These are phyloP conservation scores for Thalassarche chlororhynchos DNA, from an alignment of 2,113 vertebrate species.

Conservation along the genomic window DNA sequence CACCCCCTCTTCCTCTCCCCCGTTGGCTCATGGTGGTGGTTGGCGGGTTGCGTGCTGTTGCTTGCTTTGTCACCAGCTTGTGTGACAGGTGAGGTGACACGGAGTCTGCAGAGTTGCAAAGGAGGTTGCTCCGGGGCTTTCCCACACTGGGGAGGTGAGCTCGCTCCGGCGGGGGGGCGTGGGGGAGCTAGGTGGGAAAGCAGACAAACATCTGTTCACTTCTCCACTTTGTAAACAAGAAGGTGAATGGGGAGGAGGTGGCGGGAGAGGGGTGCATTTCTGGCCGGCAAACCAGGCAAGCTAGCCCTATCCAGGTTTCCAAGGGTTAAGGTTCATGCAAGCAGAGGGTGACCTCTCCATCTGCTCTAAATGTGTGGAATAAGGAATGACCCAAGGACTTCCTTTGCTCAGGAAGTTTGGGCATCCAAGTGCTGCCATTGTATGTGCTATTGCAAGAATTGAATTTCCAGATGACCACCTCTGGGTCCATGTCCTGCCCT, in stretches of 20 bases:
- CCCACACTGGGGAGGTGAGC: conserved; percentile 36
- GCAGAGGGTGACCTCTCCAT: background rate
- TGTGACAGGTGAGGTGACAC: conserved; percentile 65
- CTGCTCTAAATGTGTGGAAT: background rate
- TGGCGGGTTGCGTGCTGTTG: background rate
- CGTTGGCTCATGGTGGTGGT: background rate
- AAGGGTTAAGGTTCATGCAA: background rate
- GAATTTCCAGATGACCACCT: background rate
- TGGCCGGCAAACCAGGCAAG: background rate
- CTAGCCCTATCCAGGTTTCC: background rate
- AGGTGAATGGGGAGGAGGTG: background rate
- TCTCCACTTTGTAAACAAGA: background rate
- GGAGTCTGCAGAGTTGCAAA: conserved; percentile 15
- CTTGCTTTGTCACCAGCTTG: conserved; percentile 47
- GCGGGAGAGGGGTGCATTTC: background rate
- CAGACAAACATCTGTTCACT: conserved; percentile 60
- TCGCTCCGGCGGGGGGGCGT: background rate
- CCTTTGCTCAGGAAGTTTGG: background rate
- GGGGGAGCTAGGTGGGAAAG: background rate
- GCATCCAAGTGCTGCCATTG: background rate
- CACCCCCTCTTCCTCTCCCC: background rate
- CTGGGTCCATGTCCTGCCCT: fast-evolving
- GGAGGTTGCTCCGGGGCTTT: conserved; percentile 52
- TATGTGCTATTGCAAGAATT: background rate
- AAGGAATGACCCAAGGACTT: background rate